Percentiles rank a stretch among this genome's conserved stretches.
These are phyloP conservation scores for Pseudopleuronectes americanus DNA, from an alignment of 2,797 vertebrate genomes.

Conservation along the genomic window DNA sequence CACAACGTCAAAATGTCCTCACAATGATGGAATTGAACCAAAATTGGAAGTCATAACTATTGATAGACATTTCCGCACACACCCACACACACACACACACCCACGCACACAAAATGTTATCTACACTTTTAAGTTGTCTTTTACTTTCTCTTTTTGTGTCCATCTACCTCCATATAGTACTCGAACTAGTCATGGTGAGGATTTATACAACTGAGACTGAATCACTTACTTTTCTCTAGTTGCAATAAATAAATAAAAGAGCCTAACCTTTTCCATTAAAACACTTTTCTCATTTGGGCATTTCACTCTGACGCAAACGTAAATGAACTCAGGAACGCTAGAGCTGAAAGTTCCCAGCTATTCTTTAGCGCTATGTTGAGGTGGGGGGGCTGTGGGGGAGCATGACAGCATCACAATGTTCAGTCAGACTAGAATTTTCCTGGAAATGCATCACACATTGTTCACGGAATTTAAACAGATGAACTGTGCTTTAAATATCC, in stretches of 20 bases:
- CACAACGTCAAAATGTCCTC: too few relatives aligned
- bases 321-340: conserved; percentile 7
- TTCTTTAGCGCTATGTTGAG: conserved; percentile 21
- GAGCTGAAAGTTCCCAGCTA: conserved; percentile 20
- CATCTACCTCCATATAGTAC: too few relatives aligned
- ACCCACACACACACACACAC: too few relatives aligned
- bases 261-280: background rate
- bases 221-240: background rate
- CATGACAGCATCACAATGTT: too few relatives aligned
- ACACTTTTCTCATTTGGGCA: background rate
- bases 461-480: conserved; percentile 1
- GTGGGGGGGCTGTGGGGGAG: conserved; percentile 4
- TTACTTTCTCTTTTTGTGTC: too few relatives aligned
- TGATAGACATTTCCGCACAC: too few relatives aligned
- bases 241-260: background rate
- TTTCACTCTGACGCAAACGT: conserved; percentile 12
- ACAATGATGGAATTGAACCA: too few relatives aligned
- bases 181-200: too few relatives aligned
- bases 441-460: conserved; percentile 8
- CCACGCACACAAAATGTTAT: too few relatives aligned
- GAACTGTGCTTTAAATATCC: background rate
- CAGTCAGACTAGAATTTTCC: background rate
- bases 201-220: background rate
- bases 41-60: too few relatives aligned
- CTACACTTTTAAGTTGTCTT: too few relatives aligned